phyloP scores from a whole-genome alignment of 2,797 vertebrate genomes.

The Poecilia wingei region DNA sequence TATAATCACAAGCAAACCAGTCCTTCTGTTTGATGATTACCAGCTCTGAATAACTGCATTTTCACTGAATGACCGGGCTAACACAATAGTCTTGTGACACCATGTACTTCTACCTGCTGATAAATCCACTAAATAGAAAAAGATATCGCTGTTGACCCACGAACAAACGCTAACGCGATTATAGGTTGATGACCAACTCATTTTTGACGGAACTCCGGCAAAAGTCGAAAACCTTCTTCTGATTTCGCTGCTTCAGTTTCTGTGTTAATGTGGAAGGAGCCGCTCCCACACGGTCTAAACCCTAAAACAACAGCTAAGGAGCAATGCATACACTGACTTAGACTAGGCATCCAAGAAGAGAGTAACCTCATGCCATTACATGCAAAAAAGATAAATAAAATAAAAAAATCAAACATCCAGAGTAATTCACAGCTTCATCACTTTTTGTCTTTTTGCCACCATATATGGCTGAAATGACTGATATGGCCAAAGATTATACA shows the following conservation, averaged over 20 bases:
- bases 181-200: conserved; percentile 15
- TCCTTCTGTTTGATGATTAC: not conserved
- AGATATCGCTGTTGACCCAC: not conserved
- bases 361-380: not conserved
- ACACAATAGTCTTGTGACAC: not conserved
- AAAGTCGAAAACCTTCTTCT: not conserved
- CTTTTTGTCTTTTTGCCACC: not conserved
- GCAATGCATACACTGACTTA: not conserved
- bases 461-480: not conserved
- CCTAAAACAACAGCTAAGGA: conserved; percentile 11
- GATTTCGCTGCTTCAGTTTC: not conserved
- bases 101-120: conserved; percentile 8
- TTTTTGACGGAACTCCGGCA: not conserved
- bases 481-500: not conserved
- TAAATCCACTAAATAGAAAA: not conserved
- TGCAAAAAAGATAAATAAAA: not conserved
- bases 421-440: not conserved
- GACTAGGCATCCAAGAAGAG: not conserved
- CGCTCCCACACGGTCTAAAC: not conserved
- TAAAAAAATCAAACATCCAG: not conserved
- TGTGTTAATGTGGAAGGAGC: not conserved
- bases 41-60: conserved; percentile 10
- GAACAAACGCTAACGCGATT: conserved; percentile 12
- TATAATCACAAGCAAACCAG: not conserved
- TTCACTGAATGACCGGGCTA: not conserved